Base-by-base conservation (phyloP, 2,113 vertebrate genomes). In the Microcebus griseorufus region DNA sequence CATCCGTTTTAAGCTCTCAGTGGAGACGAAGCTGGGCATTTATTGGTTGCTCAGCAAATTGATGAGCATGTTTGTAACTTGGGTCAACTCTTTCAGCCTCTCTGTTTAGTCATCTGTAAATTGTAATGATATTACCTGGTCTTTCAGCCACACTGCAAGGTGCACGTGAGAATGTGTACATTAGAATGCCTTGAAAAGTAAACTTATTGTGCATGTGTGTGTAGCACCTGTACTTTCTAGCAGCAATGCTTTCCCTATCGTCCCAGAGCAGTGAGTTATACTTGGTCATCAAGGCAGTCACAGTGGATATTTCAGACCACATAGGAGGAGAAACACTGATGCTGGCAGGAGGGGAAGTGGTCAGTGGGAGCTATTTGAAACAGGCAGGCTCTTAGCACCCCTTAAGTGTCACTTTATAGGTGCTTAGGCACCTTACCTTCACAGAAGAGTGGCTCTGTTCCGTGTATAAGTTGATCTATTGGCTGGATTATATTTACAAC, bases 401-500 rank as follows among this genome's bases (percentile, higher is more conserved):
- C 25, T 86, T 34, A 78, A 10, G 53, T 65, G 25, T 51, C 78
- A 76, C 16, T 53, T 78, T 67, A 22, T 10, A 73, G 4, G 17
- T 73, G 51, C 48, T 80, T 58, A 48, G 69, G 8, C 5, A 34
- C 48, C 80, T 72, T 37, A 34, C 22, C 18, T 88, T 69, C 55
- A 67, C 0, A 1, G 62, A 67, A 65, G 51, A 67, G 37, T 60
- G 67, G 4, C 53, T 93, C 20, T 79, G n/a, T 60, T 80, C 55
- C 45, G 92, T n/a, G n/a, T 29, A 62, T 58, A 42, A 42, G 20
- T n/a, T 55, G 25, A 84, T 8, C 3, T 60, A 29, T 25, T 37
- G 64, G 32, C 27, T 91, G 42, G 22, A 95, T 81, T 95, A 76
- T 97, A 70, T 48, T 92, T 79, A 70, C 53, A 55, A 90, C 27